Evolutionary conservation across 2,888 invertebrate species (phyloP), one percentile per base, ranked within the genome.

Genomic region (Theretra japonica): DNA sequence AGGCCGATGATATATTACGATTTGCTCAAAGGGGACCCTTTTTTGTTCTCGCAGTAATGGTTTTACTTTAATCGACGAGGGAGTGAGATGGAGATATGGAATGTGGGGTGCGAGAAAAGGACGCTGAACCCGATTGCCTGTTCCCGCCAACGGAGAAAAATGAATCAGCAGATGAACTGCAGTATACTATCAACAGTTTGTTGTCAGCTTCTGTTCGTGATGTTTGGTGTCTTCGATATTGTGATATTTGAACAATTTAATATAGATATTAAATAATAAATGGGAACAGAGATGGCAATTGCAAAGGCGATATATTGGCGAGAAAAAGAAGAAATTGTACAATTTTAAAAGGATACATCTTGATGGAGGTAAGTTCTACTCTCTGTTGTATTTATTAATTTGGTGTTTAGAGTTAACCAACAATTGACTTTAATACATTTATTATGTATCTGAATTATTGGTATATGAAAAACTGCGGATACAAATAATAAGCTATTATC

Each of bases 21-120:
- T 93, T 94, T 93, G 88, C 86, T 92, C 90, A 92, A 91, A 93
- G 94, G 94, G 94, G 93, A 92, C 94, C 93, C 87, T 94, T 94
- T 94, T 94, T 94, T 94, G 94, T 94, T 94, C 94, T 92, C 90
- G 78, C 77, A 83, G 90, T 94, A 94, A 94, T 94, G 93, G 94
- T 90, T 91, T 90, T 88, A 90, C 87, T 91, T 91, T 92, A 93
- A 94, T 94, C 93, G 93, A 87, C 88, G 85, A 80, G 74, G 73
- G 79, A 83, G 79, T 82, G 82, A 82, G 83, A 83, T 59, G 70
- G 69, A 73, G 74, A 86, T 84, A 83, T 8, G 62, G 7, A 2
- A 4, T n/a, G n/a, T 3, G 2, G 15, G 41, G 8, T 58, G 90
- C 75, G 80, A 7, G 77, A 93, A 69, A 21, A 85, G 82, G 91